phyloP scores from a whole-genome alignment of 2,888 invertebrate species.

The Deroplatys truncata region DNA sequence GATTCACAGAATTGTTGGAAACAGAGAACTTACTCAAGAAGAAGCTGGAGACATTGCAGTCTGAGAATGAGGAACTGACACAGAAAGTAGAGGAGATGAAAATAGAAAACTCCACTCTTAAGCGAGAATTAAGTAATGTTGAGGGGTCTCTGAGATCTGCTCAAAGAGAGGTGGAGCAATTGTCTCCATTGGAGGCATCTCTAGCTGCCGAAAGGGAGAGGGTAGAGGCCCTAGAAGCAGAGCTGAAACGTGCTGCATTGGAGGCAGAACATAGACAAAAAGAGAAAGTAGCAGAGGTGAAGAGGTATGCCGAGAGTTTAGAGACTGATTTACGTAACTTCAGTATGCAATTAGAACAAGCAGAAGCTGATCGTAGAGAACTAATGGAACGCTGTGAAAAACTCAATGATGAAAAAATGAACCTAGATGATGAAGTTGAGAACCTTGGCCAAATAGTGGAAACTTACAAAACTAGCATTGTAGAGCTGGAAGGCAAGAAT shows the following conservation, averaged over 20 bases:
- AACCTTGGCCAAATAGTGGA: constrained; percentile 39
- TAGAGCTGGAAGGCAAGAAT: constrained; percentile 29
- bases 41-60: constrained; percentile 58
- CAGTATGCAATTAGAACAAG: constrained; percentile 43
- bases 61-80: constrained; percentile 52
- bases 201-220: constrained; percentile 36
- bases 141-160: constrained; percentile 7
- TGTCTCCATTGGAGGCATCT: constrained; percentile 17
- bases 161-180: constrained; percentile 19
- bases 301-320: constrained; percentile 44
- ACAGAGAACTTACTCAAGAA: constrained; percentile 59
- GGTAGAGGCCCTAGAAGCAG: constrained; percentile 38
- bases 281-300: constrained; percentile 45
- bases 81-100: constrained; percentile 1
- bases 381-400: constrained; percentile 42
- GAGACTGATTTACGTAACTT: constrained; percentile 43
- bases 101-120: neutral
- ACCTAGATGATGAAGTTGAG: constrained; percentile 38
- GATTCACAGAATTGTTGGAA: constrained; percentile 57
- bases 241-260: constrained; percentile 34
- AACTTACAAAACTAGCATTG: constrained; percentile 39
- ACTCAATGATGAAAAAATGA: constrained; percentile 35
- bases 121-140: neutral
- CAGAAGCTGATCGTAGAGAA: constrained; percentile 41
- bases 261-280: constrained; percentile 36